phyloP scores from a whole-genome alignment of 2,113 vertebrate genomes.

The Eublepharis macularius region DNA sequence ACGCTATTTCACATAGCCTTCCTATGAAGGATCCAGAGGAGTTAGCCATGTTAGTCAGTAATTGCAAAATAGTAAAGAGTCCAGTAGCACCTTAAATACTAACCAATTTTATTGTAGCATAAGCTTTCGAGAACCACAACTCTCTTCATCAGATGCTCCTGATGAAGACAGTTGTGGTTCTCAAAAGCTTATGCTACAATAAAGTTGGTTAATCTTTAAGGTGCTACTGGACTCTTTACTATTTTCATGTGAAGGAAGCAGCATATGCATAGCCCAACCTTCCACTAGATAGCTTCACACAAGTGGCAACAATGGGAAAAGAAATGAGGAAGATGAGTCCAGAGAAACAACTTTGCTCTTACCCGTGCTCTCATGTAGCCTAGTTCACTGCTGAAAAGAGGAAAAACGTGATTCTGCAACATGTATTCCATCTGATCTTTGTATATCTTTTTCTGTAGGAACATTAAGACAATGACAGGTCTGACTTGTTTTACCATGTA shows the following conservation, averaged over 20 bases:
- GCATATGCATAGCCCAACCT: too few relatives aligned
- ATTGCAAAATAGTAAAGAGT: too few relatives aligned
- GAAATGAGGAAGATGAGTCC: neutral
- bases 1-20: neutral
- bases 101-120: too few relatives aligned
- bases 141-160: too few relatives aligned
- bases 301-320: neutral
- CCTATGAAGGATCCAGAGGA: neutral
- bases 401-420: constrained; percentile 97
- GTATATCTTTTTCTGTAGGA: constrained; percentile 94
- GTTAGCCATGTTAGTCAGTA: too few relatives aligned
- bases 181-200: too few relatives aligned
- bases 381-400: constrained; percentile 93
- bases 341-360: constrained; percentile 53
- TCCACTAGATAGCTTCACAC: neutral
- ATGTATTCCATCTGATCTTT: constrained; percentile 99
- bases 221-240: too few relatives aligned
- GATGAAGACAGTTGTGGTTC: too few relatives aligned
- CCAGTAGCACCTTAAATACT: too few relatives aligned
- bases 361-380: constrained; percentile 99
- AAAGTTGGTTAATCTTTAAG: too few relatives aligned
- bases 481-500: neutral
- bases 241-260: too few relatives aligned
- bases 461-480: constrained; percentile 41
- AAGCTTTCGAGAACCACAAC: too few relatives aligned